Evolutionary conservation across 2,888 invertebrate genomes (phyloP), one percentile per base, ranked within the genome.

Genomic region (Dolichomitus sp.): DNA sequence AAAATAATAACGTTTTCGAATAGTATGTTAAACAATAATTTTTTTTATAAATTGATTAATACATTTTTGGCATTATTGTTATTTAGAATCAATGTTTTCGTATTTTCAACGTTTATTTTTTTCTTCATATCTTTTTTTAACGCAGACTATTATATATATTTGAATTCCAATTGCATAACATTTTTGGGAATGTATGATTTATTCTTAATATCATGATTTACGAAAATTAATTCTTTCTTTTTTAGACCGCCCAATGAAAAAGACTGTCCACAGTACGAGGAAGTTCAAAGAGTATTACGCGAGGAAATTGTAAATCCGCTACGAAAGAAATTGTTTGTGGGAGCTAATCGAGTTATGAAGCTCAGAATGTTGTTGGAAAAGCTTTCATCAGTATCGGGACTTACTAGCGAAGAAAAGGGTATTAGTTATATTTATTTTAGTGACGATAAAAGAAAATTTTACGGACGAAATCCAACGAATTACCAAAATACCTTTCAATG

Each of bases 291-390:
- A 87, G 98, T 99, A 57, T 94, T 99, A 76, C 96, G 98, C 59
- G 99, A 99, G 93, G 98, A 99, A 94, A 98, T 99, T 87, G 99
- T 99, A 12, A 99, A 99, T 95, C 99, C 99, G 12, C 94, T 99
- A 76, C 95, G 99, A 85, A 97, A 96, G 89, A 97, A 98, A 94
- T 95, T 97, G 87, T 99, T 97, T 94, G 99, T 99, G 57, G 96
- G 98, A 87, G 98, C 99, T n/a, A 98, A 99, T 94, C 96, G 98
- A 89, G 98, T 99, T 50, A 98, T 99, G 98, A 97, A 98, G 93
- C 95, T 99, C 76, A 95, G 99, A 63, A 97, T 96, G 85, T 94
- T 99, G 78, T 95, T 99, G 74, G 98, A 99, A 92, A 96, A 97
- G 88, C 95, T 98, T 4, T 98, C 98, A 85, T 98, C 98, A 30